Evolutionary conservation across 92 coral and sea anemone species (phyloP).

Genomic region (Siderastrea siderea): DNA sequence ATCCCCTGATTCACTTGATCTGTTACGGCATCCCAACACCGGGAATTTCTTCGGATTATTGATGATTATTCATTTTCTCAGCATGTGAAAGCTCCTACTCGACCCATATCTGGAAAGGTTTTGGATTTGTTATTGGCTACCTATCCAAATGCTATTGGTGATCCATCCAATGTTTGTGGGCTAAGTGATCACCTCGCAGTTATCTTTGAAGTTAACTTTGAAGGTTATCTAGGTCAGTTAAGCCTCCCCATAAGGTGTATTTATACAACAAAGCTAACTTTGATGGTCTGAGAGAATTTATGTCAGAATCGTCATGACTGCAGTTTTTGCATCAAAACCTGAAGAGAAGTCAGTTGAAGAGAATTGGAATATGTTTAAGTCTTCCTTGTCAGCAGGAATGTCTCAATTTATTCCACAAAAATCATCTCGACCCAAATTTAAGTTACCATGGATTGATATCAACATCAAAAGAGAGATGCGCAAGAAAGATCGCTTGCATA

Average conservation of each 20-base stretch:
- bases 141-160: not conserved
- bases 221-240: conserved; percentile 30
- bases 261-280: conserved; percentile 9
- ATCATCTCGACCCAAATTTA: too few species aligned
- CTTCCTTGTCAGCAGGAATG: too few species aligned
- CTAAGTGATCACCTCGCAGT: conserved; percentile 59
- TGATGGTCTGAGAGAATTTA: conserved; percentile 16
- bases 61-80: conserved; percentile 35
- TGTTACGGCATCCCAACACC: conserved; percentile 19
- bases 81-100: not conserved
- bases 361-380: too few species aligned
- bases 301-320: not conserved
- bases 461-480: too few species aligned
- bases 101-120: conserved; percentile 44
- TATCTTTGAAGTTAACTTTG: not conserved
- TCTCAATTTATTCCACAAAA: too few species aligned
- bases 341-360: not conserved
- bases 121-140: conserved; percentile 27
- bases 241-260: conserved; percentile 56
- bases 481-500: too few species aligned
- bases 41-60: conserved; percentile 27
- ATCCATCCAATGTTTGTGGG: conserved; percentile 23
- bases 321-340: too few species aligned
- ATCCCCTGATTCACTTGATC: conserved; percentile 43
- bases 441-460: too few species aligned